These are phyloP conservation scores for Telenomus remus DNA, from an alignment of 1,140 invertebrate species.

Conservation along the genomic window DNA sequence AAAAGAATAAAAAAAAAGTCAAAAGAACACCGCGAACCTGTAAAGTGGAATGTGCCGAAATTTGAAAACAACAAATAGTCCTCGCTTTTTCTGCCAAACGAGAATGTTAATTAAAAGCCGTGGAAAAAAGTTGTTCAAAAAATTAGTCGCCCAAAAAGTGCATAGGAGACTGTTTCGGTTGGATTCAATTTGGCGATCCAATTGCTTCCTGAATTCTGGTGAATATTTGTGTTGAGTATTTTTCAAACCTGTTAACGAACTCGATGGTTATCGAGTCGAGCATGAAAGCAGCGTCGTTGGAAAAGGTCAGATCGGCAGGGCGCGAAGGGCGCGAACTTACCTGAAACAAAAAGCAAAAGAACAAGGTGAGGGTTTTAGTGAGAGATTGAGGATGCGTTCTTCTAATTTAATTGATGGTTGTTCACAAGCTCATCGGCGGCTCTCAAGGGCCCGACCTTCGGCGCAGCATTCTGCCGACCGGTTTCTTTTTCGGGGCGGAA, in stretches of 20 bases:
- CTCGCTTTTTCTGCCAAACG: too few relatives aligned
- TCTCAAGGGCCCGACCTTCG: constrained; percentile 44
- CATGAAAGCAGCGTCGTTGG: constrained; percentile 60
- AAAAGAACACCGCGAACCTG: constrained; percentile 31
- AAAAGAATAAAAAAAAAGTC: constrained; percentile 13
- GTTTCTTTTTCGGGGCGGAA: constrained; percentile 15
- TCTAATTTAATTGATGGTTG: constrained; percentile 64
- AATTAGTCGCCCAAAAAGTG: too few relatives aligned
- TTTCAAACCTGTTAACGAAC: constrained; percentile 65
- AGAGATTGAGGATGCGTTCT: constrained; percentile 54
- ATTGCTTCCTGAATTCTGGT: constrained; percentile 44
- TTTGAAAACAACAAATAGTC: too few relatives aligned
- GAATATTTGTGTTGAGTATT: too few relatives aligned
- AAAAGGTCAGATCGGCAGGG: constrained; percentile 49
- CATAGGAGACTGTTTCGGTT: too few relatives aligned
- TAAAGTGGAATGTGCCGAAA: constrained; percentile 39
- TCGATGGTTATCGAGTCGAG: constrained; percentile 64
- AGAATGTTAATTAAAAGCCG: too few relatives aligned
- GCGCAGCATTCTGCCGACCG: constrained; percentile 39
- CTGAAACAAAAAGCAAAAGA: constrained; percentile 63
- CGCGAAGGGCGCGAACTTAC: constrained; percentile 63
- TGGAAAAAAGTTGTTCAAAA: too few relatives aligned
- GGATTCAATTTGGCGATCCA: constrained; percentile 20
- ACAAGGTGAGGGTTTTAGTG: constrained; percentile 36
- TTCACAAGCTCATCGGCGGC: constrained; percentile 55